Conservation (phyloP, 2,888 invertebrate genomes). For the Diadegma fenestrale region DNA sequence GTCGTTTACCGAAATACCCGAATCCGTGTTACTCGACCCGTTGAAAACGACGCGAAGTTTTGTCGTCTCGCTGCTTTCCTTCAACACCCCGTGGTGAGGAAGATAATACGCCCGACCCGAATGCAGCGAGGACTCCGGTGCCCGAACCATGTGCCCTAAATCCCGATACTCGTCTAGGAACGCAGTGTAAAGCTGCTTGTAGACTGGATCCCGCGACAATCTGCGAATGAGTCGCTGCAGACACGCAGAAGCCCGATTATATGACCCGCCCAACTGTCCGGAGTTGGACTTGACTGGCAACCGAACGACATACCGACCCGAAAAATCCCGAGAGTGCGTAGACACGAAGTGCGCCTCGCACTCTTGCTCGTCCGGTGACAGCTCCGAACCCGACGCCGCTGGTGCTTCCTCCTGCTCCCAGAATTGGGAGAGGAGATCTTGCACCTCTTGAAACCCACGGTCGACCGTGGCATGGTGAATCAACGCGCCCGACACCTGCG, state of each 20-base stretch:
- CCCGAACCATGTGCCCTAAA: conserved; percentile 5
- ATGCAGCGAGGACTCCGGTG: neutral
- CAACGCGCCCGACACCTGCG: neutral
- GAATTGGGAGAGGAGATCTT: conserved; percentile 19
- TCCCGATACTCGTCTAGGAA: conserved; percentile 20
- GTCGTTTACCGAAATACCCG: neutral
- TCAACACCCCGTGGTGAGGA: neutral
- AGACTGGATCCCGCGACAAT: neutral
- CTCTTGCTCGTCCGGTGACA: conserved; percentile 26
- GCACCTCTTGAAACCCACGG: neutral
- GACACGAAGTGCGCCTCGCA: conserved; percentile 19
- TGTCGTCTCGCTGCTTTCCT: neutral
- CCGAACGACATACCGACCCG: conserved; percentile 13
- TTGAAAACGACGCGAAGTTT: conserved; percentile 29
- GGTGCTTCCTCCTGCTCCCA: conserved; percentile 30
- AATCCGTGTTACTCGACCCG: neutral
- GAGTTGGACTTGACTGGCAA: conserved; percentile 12
- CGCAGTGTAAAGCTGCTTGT: neutral
- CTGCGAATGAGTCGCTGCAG: neutral
- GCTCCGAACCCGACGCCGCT: neutral
- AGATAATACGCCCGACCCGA: neutral
- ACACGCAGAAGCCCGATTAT: conserved; percentile 14
- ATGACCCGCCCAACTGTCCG: neutral
- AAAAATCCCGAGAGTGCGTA: conserved; percentile 12
- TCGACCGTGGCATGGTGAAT: neutral